Conservation (phyloP, 2,113 vertebrate species). For the Chaetodon auriga region DNA sequence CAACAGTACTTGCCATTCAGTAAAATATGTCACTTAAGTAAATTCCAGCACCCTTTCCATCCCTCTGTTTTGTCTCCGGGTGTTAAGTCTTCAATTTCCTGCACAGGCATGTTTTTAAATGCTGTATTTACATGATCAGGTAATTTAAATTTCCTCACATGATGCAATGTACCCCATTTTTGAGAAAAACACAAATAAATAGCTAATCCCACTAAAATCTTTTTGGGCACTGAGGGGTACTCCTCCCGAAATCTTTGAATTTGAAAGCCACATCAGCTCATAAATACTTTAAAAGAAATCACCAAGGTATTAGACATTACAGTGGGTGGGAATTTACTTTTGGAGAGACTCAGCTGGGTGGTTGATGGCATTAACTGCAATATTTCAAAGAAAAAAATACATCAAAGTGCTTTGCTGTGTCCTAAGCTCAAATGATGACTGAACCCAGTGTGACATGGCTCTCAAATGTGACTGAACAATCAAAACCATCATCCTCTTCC, state of each 20-base stretch:
- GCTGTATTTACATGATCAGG: neutral
- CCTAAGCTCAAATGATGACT: constrained; percentile 37
- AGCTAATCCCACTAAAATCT: constrained; percentile 28
- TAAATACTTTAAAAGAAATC: constrained; percentile 53
- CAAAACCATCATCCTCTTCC: constrained; percentile 52
- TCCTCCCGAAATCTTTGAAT: constrained; percentile 37
- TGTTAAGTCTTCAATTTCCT: neutral
- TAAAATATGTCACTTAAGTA: too few relatives aligned
- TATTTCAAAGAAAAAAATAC: constrained; percentile 45
- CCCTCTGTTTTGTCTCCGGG: too few relatives aligned
- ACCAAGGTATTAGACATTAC: constrained; percentile 32
- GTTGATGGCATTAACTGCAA: constrained; percentile 51
- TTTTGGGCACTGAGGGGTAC: neutral
- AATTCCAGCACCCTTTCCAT: too few relatives aligned
- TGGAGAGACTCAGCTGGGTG: constrained; percentile 24
- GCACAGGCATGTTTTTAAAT: neutral
- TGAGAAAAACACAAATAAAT: constrained; percentile 30
- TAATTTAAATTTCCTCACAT: neutral
- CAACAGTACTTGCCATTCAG: too few relatives aligned
- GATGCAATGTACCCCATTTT: constrained; percentile 17
- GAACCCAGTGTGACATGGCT: constrained; percentile 39
- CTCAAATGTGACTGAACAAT: constrained; percentile 48
- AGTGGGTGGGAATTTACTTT: constrained; percentile 39
- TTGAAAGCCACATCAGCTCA: constrained; percentile 34
- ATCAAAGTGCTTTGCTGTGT: constrained; percentile 39